Base-by-base conservation (phyloP, 2,888 invertebrate species). In the Ashinkailepas kermadecensis region DNA sequence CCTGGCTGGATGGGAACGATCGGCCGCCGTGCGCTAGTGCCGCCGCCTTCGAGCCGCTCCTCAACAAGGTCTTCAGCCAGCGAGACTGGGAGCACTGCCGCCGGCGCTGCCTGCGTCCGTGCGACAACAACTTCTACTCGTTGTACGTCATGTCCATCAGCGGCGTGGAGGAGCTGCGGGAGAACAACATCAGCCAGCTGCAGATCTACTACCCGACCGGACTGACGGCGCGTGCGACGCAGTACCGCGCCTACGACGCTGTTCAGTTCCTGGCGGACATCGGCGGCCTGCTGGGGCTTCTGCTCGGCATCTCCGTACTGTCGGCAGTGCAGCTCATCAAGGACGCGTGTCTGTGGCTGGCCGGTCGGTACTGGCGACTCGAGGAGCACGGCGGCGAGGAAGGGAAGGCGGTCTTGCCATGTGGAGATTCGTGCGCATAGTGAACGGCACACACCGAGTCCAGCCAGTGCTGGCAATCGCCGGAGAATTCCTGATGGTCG, bases 271-370 rank as follows among this genome's bases (percentile, higher is more conserved):
- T 67, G 64, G 65, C 67, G 64, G 64, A 65, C 67, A 57, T 64
- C 13, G 67, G 64, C 56, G 80, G 64, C 64, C 64, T 65, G 80
- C 80, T 25, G 13, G 74, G 80, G 18, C 62, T 80, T 13, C 65
- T 65, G 80, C 57, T 67, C 21, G 56, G 65, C 65, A 18, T 56
- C 54, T 64, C 64, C 8, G 80, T 65, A 23, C 54, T 64, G 21
- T 67, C 67, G 64, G 25, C 57, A 18, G 54, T 56, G 21, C 62
- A 64, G 62, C 54, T 56, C 39, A 12, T 80, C 54, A n/a, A 57
- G 64, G 64, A 80, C 64, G 80, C 10, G 56, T 65, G 67, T 9
- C 64, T 67, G n/a, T 65, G 25, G 57, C 18, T 23, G 54, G 80
- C 65, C 56, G 15, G 54, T 13, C 80, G 65, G 21, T 54, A 80